phyloP scores from a whole-genome alignment of 2,888 invertebrate species.

The Lasioglossum oenotherae region DNA sequence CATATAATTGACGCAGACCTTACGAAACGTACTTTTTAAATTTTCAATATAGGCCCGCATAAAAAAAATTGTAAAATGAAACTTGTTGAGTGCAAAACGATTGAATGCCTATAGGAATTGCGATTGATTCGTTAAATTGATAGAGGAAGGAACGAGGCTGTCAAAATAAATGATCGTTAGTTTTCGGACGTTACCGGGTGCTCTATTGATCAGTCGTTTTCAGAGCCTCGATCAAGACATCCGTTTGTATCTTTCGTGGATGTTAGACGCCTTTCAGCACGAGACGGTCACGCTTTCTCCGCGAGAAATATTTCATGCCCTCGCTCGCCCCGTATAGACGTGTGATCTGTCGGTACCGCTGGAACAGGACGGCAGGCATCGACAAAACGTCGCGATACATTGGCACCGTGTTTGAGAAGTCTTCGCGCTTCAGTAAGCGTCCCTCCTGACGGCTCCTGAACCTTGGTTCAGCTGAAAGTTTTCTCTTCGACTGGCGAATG shows the following conservation, averaged over 20 bases:
- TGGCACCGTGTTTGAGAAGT: constrained; percentile 34
- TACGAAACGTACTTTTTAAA: no score
- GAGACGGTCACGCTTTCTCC: neutral
- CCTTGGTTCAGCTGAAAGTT: constrained; percentile 24
- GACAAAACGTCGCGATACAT: constrained; percentile 58
- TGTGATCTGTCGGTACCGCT: constrained; percentile 34
- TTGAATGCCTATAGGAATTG: neutral
- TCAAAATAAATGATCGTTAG: neutral
- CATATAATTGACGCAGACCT: no score
- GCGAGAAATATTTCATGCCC: constrained; percentile 43
- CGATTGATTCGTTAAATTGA: neutral
- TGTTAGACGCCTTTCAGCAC: constrained; percentile 20
- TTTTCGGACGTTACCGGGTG: neutral
- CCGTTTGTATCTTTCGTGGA: neutral
- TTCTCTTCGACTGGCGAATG: constrained; percentile 11
- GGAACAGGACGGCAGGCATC: constrained; percentile 31
- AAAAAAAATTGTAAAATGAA: no score
- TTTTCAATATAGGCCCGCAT: no score
- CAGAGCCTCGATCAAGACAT: constrained; percentile 10
- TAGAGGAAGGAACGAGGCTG: neutral
- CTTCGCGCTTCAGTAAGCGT: constrained; percentile 45
- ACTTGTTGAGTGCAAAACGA: neutral
- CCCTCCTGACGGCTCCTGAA: neutral
- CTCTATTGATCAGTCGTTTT: neutral
- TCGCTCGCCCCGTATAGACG: constrained; percentile 16